Percentiles rank a stretch among this genome's conserved stretches.
Evolutionary conservation across 37 sponge, comb jelly and placozoan genomes (phyloP).

Genomic region (Chondrosia reniformis): DNA sequence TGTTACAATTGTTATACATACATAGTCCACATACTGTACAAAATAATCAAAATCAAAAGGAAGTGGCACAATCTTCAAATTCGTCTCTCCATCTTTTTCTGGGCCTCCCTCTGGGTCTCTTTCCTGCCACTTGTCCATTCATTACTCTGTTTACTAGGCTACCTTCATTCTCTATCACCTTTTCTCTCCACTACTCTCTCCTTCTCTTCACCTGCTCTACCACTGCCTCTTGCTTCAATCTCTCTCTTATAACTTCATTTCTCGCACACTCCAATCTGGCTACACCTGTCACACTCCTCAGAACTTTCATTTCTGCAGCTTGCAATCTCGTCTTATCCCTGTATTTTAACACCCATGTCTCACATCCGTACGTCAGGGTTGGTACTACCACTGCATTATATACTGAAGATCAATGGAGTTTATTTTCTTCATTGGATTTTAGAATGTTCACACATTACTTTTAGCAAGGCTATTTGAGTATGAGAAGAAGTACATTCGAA

Average conservation of each 20-base stretch:
- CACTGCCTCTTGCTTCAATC: conserved; percentile 5
- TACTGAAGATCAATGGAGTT: too few relatives aligned
- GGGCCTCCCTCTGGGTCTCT: too few relatives aligned
- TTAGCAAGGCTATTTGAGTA: too few relatives aligned
- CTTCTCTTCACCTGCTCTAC: conserved; percentile 1
- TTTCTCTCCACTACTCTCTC: not conserved
- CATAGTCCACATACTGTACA: too few relatives aligned
- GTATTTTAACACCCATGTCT: not conserved
- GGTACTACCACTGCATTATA: conserved; percentile 5
- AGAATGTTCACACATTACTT: too few relatives aligned
- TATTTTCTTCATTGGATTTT: too few relatives aligned
- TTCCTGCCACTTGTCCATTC: not conserved
- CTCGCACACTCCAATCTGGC: conserved; percentile 1
- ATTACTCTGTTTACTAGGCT: not conserved
- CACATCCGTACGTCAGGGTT: not conserved
- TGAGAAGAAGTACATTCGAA: too few relatives aligned
- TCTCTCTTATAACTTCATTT: not conserved
- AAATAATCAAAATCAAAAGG: too few relatives aligned
- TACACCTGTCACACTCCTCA: not conserved
- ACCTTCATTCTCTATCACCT: not conserved
- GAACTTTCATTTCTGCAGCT: not conserved
- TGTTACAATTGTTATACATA: too few relatives aligned
- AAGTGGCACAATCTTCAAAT: too few relatives aligned
- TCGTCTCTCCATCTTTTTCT: too few relatives aligned
- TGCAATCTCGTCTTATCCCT: conserved; percentile 4